Evolutionary conservation across 1,140 invertebrate genomes (phyloP).

Genomic region (Diabrotica undecimpunctata): DNA sequence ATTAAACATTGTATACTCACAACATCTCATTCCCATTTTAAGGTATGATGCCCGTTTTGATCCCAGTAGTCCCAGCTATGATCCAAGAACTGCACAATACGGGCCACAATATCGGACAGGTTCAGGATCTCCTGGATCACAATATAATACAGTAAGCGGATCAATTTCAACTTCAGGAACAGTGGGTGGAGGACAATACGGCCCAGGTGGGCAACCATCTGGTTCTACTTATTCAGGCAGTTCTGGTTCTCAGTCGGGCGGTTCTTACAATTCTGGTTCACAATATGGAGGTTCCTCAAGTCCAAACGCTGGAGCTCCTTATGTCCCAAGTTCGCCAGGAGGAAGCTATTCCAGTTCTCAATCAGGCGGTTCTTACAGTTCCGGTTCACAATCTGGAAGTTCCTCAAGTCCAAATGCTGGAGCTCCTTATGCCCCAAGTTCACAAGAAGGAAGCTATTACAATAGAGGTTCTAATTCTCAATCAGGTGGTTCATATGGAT

Average conservation of each 20-base stretch:
- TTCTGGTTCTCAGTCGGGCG: background rate
- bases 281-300: background rate
- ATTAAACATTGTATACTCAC: no score
- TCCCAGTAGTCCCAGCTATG: background rate
- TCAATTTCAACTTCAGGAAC: background rate
- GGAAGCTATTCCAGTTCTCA: background rate
- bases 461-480: no score
- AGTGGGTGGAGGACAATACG: no score
- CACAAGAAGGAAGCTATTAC: no score
- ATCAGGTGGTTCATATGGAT: no score
- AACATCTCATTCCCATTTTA: background rate
- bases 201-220: no score
- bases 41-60: background rate
- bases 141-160: background rate
- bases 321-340: background rate
- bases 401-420: no score
- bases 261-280: background rate
- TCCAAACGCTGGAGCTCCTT: background rate
- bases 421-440: no score
- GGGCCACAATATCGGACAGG: background rate
- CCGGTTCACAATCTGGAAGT: background rate
- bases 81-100: background rate
- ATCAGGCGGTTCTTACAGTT: background rate
- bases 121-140: background rate
- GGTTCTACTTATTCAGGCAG: background rate